These are phyloP conservation scores for Pardosa pseudoannulata DNA, from an alignment of 2,888 invertebrate genomes.

Conservation along the genomic window DNA sequence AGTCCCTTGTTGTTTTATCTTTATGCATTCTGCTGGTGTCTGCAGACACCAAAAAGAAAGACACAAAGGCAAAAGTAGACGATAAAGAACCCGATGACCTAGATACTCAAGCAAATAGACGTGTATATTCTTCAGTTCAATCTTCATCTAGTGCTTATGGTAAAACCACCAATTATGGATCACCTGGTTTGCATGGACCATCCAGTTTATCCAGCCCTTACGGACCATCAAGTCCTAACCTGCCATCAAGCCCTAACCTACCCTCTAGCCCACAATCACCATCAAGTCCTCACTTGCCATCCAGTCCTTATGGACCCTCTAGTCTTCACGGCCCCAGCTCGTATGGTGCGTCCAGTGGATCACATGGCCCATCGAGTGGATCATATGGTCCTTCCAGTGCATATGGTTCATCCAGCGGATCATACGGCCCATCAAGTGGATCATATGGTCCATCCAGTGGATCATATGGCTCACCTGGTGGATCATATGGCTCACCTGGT, in stretches of 20 bases:
- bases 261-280: neutral
- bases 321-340: neutral
- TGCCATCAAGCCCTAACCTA: neutral
- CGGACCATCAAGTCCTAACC: neutral
- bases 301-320: neutral
- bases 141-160: neutral
- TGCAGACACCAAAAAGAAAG: slow-evolving; percentile 32
- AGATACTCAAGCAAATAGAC: slow-evolving; percentile 28
- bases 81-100: slow-evolving; percentile 27
- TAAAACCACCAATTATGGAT: neutral
- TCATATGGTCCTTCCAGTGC: neutral
- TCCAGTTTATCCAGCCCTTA: neutral
- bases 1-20: slow-evolving; percentile 36
- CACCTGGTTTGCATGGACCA: neutral
- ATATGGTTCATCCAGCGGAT: neutral
- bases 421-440: neutral
- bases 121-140: neutral
- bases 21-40: slow-evolving; percentile 41
- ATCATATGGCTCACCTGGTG: neutral
- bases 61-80: neutral
- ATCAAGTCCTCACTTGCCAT: neutral
- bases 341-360: no score
- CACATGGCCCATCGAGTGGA: neutral
- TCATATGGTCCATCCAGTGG: neutral
- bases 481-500: neutral